Evolutionary conservation across 2,888 invertebrate species (phyloP), one percentile per base, ranked within the genome.

Genomic region (Conomelus anceps): DNA sequence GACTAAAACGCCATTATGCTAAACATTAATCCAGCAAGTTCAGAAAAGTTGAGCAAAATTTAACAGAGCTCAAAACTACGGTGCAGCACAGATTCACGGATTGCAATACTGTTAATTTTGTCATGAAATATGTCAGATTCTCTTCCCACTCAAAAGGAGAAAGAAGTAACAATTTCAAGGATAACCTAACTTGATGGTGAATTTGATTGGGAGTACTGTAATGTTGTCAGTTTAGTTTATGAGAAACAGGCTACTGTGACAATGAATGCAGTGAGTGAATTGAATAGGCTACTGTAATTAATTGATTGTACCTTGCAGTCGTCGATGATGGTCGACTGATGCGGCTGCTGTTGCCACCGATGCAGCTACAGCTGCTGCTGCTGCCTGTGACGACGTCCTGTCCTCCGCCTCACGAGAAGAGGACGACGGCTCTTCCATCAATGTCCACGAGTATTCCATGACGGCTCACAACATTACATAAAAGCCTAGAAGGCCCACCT

Each of bases 371-470:
- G 63, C 63, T 34, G 34, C 34, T 89, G 88, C 41, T 88, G 17
- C 84, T 89, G 88, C 17, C 85, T 34, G 22, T 34, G 29, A 22
- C 89, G 63, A 11, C 22, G 17, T 20, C 63, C 13, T 20, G 17
- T 63, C 63, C 85, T 23, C 85, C 9, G 23, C 85, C 86, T 86
- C 86, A 86, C 86, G 22, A 23, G 34, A 22, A 11, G 86, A 86
- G 22, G 86, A 13, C 0, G 89, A 41, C 41, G 88, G 34, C 41
- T 89, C 89, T 17, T 89, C 89, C 23, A 89, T 87, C 88, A 89
- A 87, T 24, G 89, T 88, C 89, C 89, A 88, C 29, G 89, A 89
- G 23, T 89, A 89, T 89, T 89, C 89, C 89, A 89, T 89, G 84
- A 87, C 22, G 22, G 22, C 34, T 29, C 86, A 86, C 89, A 23